These are phyloP conservation scores for Mimumesa dahlbomi DNA, from an alignment of 2,888 invertebrate species.

Conservation along the genomic window DNA sequence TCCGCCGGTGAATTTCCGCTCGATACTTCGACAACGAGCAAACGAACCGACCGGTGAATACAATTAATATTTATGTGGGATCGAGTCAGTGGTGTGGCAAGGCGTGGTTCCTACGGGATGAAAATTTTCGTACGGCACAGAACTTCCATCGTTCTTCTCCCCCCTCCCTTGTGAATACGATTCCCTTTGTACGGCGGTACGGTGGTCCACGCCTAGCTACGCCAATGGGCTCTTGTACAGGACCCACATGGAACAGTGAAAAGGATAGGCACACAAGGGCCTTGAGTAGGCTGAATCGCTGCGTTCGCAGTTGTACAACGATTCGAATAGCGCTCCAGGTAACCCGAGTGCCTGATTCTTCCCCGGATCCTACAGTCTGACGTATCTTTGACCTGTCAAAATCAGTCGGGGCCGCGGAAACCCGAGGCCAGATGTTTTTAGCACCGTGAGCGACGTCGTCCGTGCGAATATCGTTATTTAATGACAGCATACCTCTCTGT, in stretches of 20 bases:
- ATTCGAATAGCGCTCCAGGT: conserved; percentile 33
- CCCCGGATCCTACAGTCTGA: conserved; percentile 3
- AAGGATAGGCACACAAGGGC: conserved; percentile 44
- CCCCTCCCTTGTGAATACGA: too few relatives aligned
- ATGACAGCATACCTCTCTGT: too few relatives aligned
- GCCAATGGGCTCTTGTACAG: conserved; percentile 41
- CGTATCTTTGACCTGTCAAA: conserved; percentile 8
- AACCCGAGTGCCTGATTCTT: conserved; percentile 38
- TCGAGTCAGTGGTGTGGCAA: neutral
- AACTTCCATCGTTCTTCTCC: too few relatives aligned
- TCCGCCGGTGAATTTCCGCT: conserved; percentile 18
- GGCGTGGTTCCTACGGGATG: neutral
- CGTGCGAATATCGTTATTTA: conserved; percentile 5
- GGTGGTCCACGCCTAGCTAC: conserved; percentile 15
- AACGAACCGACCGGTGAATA: neutral
- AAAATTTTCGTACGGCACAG: too few relatives aligned
- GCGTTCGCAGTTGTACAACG: conserved; percentile 19
- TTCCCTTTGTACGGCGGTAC: too few relatives aligned
- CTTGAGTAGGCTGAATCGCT: conserved; percentile 12
- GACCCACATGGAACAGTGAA: conserved; percentile 48
- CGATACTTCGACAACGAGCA: neutral
- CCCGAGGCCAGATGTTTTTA: conserved; percentile 29
- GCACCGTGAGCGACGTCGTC: conserved; percentile 1
- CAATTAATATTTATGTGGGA: neutral
- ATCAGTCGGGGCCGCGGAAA: conserved; percentile 6